A percentile compares a stretch with the other conserved stretches of the same genome.
Evolutionary conservation across 2,888 invertebrate genomes (phyloP).

Genomic region (Drosophila ezoana): DNA sequence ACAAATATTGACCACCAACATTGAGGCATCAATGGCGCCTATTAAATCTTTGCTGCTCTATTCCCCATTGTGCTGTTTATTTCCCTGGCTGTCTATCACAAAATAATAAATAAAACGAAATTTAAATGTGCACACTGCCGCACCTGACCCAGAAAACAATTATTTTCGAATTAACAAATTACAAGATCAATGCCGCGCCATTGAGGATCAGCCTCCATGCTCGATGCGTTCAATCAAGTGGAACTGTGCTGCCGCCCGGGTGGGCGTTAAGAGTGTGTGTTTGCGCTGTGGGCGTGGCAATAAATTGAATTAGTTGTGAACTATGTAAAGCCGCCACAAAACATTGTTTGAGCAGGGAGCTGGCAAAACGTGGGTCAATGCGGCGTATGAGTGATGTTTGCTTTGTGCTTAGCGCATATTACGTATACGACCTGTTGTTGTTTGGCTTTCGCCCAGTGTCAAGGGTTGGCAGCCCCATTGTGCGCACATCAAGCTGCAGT

Average conservation of each 20-base stretch:
- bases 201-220: constrained; percentile 41
- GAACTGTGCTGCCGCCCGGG: constrained; percentile 34
- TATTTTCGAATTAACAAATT: constrained; percentile 78
- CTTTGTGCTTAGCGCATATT: constrained; percentile 27
- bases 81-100: constrained; percentile 37
- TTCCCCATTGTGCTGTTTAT: constrained; percentile 56
- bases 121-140: constrained; percentile 26
- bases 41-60: constrained; percentile 33
- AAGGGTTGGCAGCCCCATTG: constrained; percentile 23
- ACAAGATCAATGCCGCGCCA: constrained; percentile 76
- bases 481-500: constrained; percentile 3
- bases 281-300: constrained; percentile 35
- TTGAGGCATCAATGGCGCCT: constrained; percentile 18
- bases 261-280: constrained; percentile 6
- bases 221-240: constrained; percentile 72
- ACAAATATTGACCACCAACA: constrained; percentile 8
- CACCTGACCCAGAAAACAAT: constrained; percentile 47
- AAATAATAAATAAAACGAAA: constrained; percentile 63
- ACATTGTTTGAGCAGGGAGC: background rate
- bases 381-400: constrained; percentile 61
- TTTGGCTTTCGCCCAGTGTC: constrained; percentile 58
- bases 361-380: constrained; percentile 17
- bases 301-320: constrained; percentile 48
- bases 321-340: constrained; percentile 11
- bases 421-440: constrained; percentile 62